These are phyloP conservation scores for Oreocharis arfaki DNA, from an alignment of 2,113 vertebrate species.

Conservation along the genomic window DNA sequence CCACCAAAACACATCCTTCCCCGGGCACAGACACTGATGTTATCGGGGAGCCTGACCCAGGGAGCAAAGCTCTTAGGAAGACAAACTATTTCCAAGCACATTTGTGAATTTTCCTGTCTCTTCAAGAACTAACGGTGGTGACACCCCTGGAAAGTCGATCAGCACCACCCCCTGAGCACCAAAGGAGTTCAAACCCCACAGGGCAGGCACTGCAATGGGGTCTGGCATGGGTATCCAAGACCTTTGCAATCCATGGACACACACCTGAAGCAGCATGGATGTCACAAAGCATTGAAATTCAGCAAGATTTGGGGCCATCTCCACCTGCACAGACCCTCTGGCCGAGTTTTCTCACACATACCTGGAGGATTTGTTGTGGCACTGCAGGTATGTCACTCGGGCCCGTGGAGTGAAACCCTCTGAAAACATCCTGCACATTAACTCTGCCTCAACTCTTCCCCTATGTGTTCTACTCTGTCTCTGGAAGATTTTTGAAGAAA, in stretches of 20 bases:
- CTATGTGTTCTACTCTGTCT: accelerated
- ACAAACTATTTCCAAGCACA: neutral
- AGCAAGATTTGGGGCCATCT: neutral
- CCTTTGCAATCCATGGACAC: accelerated
- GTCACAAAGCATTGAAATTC: neutral
- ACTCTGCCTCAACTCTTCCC: neutral
- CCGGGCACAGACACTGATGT: neutral
- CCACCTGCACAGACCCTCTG: neutral
- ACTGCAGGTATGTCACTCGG: neutral
- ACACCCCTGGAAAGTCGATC: neutral
- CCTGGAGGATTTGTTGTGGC: neutral
- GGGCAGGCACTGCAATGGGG: accelerated
- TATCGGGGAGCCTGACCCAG: neutral
- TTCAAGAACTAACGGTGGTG: accelerated
- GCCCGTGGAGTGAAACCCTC: neutral
- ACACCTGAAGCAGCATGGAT: neutral
- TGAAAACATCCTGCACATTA: neutral
- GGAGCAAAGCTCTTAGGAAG: neutral
- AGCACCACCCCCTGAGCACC: accelerated
- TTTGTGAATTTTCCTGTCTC: neutral
- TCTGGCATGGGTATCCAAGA: neutral
- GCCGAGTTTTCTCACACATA: accelerated
- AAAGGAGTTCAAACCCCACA: neutral
- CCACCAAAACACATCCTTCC: neutral
- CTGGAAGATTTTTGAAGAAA: neutral